A percentile compares a stretch with the other conserved stretches of the same genome.
Conservation (phyloP, 2,888 invertebrate species). For the Acanthosepion lycidas region DNA sequence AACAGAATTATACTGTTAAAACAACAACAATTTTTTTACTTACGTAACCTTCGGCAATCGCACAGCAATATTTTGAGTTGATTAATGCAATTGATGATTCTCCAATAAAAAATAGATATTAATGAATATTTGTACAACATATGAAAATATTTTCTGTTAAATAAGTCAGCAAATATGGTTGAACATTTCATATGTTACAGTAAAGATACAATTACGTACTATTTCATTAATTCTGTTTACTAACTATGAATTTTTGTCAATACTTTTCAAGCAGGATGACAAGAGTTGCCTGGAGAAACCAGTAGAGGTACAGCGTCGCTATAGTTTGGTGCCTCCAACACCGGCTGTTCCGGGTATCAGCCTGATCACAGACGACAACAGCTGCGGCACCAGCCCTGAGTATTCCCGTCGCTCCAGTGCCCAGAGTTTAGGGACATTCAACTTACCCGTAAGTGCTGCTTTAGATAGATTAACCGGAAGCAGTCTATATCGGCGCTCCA, state of each 20-base stretch:
- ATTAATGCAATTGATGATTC: no score
- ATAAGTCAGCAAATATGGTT: no score
- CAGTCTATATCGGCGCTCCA: slow-evolving; percentile 66
- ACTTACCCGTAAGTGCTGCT: slow-evolving; percentile 65
- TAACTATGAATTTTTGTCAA: neutral
- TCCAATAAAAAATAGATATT: no score
- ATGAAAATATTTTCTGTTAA: no score
- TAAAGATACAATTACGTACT: no score
- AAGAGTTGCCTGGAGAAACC: slow-evolving; percentile 58
- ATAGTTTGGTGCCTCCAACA: slow-evolving; percentile 66
- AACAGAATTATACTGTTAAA: no score
- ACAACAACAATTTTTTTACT: no score
- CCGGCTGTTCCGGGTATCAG: slow-evolving; percentile 63
- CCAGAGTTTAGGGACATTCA: slow-evolving; percentile 72
- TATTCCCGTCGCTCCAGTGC: slow-evolving; percentile 69
- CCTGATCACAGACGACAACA: slow-evolving; percentile 64
- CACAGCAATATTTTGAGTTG: no score
- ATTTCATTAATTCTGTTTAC: neutral
- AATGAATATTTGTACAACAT: no score
- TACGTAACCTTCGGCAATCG: no score
- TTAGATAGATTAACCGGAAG: slow-evolving; percentile 52
- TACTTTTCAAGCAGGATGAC: slow-evolving; percentile 56
- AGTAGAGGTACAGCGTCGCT: slow-evolving; percentile 60
- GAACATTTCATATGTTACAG: no score
- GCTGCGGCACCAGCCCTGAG: slow-evolving; percentile 56